Evolutionary conservation across 2,797 vertebrate genomes (phyloP).

Genomic region (Percopsis omiscomaycus): DNA sequence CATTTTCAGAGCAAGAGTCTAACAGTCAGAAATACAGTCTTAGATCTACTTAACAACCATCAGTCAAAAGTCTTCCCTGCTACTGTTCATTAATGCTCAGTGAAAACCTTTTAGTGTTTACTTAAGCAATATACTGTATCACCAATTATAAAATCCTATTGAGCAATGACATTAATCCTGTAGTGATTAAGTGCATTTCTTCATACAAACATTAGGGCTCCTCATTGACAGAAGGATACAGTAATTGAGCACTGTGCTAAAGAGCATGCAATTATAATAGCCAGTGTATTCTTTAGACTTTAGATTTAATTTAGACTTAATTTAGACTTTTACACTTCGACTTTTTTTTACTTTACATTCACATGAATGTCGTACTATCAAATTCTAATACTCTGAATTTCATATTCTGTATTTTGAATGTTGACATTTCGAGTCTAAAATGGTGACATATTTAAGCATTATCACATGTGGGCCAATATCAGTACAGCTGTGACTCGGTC

Average conservation of each 20-base stretch:
- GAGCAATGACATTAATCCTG: constrained; percentile 5
- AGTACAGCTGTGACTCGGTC: too few species aligned
- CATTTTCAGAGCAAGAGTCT: constrained; percentile 26
- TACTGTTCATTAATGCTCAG: constrained; percentile 42
- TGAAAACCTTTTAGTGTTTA: constrained; percentile 52
- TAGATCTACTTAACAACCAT: constrained; percentile 34
- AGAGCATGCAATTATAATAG: constrained; percentile 15
- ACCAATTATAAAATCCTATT: constrained; percentile 15
- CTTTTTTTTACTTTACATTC: constrained; percentile 7
- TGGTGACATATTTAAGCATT: too few species aligned
- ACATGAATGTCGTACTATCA: background rate
- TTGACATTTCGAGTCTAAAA: too few species aligned
- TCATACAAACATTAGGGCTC: constrained; percentile 4
- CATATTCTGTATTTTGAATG: too few species aligned
- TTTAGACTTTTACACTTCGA: background rate
- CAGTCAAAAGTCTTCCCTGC: constrained; percentile 37
- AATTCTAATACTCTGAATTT: too few species aligned
- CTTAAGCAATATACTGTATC: constrained; percentile 35
- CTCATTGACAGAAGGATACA: background rate
- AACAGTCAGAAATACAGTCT: too few species aligned
- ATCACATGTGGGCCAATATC: too few species aligned
- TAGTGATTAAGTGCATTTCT: constrained; percentile 46
- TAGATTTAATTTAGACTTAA: background rate
- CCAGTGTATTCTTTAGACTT: constrained; percentile 20
- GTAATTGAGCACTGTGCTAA: constrained; percentile 9